These are phyloP conservation scores for Epizoanthus stellaris DNA, from an alignment of 92 coral and sea anemone species.

Conservation along the genomic window DNA sequence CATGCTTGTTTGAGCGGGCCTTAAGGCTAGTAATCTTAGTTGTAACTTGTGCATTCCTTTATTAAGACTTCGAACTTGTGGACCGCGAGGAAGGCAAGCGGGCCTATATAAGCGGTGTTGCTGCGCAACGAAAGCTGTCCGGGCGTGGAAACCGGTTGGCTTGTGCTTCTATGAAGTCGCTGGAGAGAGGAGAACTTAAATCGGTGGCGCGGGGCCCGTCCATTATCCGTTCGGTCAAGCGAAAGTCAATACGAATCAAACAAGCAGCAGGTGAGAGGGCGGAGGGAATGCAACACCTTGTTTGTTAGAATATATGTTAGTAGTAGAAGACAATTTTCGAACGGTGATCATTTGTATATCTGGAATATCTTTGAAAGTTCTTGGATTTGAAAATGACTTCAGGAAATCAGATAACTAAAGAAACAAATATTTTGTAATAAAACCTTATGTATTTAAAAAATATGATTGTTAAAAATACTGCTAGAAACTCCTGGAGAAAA, in stretches of 20 bases:
- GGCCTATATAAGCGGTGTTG: slow-evolving; percentile 63
- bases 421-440: no score
- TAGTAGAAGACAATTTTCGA: no score
- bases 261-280: background rate
- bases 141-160: slow-evolving; percentile 32
- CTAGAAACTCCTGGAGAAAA: no score
- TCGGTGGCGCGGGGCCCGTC: slow-evolving; percentile 39
- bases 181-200: slow-evolving; percentile 20
- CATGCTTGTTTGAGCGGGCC: background rate
- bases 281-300: background rate
- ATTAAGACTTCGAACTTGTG: slow-evolving; percentile 66
- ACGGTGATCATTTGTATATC: no score
- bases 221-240: slow-evolving; percentile 39
- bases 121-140: slow-evolving; percentile 33
- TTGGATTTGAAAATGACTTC: no score
- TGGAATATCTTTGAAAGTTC: no score
- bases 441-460: no score
- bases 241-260: background rate
- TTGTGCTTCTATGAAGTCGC: slow-evolving; percentile 37
- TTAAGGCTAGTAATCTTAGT: background rate
- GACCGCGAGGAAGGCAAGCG: slow-evolving; percentile 62
- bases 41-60: background rate
- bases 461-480: no score
- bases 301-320: no score
- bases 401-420: no score